Evolutionary conservation across 2,888 invertebrate species (phyloP).

Genomic region (Liodrosophila aerea): DNA sequence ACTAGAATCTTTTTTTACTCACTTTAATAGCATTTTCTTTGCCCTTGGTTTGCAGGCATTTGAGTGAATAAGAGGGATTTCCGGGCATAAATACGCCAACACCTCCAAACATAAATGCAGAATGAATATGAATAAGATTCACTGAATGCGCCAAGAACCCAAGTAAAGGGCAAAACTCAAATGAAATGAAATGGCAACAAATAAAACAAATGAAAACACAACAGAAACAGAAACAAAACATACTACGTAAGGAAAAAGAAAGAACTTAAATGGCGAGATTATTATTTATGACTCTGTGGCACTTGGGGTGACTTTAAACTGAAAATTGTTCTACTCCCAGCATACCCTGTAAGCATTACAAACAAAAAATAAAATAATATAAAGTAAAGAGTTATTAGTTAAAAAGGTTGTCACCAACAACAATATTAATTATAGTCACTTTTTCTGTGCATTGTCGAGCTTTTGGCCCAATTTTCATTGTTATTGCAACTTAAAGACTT

Average conservation of each 20-base stretch:
- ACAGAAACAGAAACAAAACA: slow-evolving; percentile 22
- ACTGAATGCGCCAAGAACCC: slow-evolving; percentile 44
- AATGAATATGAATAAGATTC: slow-evolving; percentile 59
- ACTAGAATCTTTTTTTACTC: slow-evolving; percentile 22
- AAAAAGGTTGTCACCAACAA: slow-evolving; percentile 9
- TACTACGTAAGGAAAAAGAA: slow-evolving; percentile 6
- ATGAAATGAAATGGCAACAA: slow-evolving; percentile 53
- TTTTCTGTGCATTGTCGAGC: slow-evolving; percentile 18
- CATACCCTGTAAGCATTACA: slow-evolving; percentile 9
- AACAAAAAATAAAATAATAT: no score
- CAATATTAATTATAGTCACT: slow-evolving; percentile 57
- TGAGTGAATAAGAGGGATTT: slow-evolving; percentile 68
- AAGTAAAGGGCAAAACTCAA: slow-evolving; percentile 34
- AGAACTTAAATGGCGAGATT: slow-evolving; percentile 41
- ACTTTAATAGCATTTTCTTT: slow-evolving; percentile 49
- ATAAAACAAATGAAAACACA: slow-evolving; percentile 3
- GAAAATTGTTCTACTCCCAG: slow-evolving; percentile 4
- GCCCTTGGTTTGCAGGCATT: slow-evolving; percentile 35
- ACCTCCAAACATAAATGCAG: slow-evolving; percentile 49
- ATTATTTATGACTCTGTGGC: slow-evolving; percentile 62
- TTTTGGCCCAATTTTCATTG: slow-evolving; percentile 20
- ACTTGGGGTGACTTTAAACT: slow-evolving; percentile 12
- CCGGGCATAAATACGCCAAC: slow-evolving; percentile 62
- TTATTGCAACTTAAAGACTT: slow-evolving; percentile 55
- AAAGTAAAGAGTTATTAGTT: background rate